These are phyloP conservation scores for Drosophila macrospina DNA, from an alignment of 2,888 invertebrate species.

Conservation along the genomic window DNA sequence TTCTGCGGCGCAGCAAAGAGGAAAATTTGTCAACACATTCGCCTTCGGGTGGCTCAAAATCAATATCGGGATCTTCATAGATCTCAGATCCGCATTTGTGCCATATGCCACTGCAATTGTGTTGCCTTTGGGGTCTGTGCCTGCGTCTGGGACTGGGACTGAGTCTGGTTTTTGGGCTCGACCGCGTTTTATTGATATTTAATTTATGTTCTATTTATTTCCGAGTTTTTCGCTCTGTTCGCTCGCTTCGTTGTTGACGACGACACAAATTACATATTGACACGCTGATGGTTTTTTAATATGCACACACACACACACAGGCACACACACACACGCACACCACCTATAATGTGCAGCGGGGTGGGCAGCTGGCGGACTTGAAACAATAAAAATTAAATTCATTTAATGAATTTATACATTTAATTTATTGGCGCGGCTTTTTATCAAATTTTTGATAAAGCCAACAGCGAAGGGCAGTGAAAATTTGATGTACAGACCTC, in stretches of 20 bases:
- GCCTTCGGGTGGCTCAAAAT: constrained; percentile 46
- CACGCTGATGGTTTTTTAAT: constrained; percentile 83
- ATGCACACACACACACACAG: constrained; percentile 68
- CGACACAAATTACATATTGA: constrained; percentile 82
- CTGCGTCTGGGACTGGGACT: constrained; percentile 6
- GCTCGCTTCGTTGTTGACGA: constrained; percentile 44
- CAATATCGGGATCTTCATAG: constrained; percentile 57
- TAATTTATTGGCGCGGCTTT: constrained; percentile 79
- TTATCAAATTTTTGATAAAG: constrained; percentile 83
- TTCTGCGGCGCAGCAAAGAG: constrained; percentile 34
- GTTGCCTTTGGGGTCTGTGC: not conserved
- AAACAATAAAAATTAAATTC: constrained; percentile 78
- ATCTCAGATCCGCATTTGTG: constrained; percentile 19
- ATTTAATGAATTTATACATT: constrained; percentile 82
- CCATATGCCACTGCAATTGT: constrained; percentile 37
- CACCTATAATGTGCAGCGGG: constrained; percentile 12
- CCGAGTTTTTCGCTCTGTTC: constrained; percentile 37
- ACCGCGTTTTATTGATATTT: constrained; percentile 69
- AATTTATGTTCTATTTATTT: constrained; percentile 80
- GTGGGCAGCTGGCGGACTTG: constrained; percentile 42
- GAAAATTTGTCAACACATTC: constrained; percentile 70
- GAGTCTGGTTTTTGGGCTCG: constrained; percentile 44
- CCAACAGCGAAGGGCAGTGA: constrained; percentile 50
- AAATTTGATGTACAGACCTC: constrained; percentile 24
- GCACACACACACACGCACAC: constrained; percentile 26